These are phyloP conservation scores for Gymnogyps californianus DNA, from an alignment of 2,113 vertebrate species.

Conservation along the genomic window DNA sequence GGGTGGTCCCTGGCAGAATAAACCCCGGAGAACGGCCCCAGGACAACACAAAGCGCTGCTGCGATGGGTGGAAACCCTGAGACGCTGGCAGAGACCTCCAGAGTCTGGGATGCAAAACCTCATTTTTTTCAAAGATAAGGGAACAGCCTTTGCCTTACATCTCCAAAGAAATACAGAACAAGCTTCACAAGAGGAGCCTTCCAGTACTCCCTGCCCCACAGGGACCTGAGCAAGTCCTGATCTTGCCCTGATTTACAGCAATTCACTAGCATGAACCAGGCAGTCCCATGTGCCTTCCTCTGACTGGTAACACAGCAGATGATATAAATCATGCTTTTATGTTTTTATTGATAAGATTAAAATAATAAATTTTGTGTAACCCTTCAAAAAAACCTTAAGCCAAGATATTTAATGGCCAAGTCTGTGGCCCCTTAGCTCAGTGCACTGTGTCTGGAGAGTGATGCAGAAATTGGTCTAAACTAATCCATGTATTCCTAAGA, in stretches of 20 bases:
- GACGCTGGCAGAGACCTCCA: background rate
- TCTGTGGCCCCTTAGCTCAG: background rate
- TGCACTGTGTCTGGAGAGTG: background rate
- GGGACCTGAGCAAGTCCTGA: background rate
- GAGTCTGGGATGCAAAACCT: background rate
- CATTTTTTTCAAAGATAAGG: background rate
- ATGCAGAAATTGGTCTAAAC: background rate
- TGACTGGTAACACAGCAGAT: background rate
- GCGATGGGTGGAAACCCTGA: background rate
- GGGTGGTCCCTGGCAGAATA: background rate
- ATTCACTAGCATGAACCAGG: background rate
- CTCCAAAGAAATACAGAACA: background rate
- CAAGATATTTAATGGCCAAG: background rate
- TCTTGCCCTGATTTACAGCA: background rate
- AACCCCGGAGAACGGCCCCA: background rate
- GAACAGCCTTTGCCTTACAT: background rate
- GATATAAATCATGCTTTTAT: background rate
- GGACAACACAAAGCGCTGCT: accelerated
- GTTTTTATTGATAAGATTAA: background rate
- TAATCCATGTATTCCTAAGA: background rate
- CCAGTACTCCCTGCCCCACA: background rate
- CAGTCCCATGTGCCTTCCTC: background rate
- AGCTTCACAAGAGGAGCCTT: background rate
- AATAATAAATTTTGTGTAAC: background rate
- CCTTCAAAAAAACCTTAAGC: background rate